Base-by-base conservation (phyloP, 1,140 invertebrate genomes). In the Pseudomyrmex sp. region DNA sequence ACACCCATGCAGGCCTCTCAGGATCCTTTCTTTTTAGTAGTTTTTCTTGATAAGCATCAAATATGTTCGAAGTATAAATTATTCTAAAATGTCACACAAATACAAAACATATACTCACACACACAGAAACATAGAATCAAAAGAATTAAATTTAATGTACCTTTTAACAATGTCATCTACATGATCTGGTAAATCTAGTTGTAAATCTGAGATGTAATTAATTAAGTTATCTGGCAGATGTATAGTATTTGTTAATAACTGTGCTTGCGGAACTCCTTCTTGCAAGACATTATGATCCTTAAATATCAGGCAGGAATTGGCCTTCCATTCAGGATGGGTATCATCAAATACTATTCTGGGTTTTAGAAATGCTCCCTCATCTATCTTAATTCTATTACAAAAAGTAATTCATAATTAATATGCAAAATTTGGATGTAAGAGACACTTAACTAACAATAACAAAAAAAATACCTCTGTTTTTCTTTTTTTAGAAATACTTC, bases 31-130 rank as follows among this genome's bases (percentile, higher is more conserved):
- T 93, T 93, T 96, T 97, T 10, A 97, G 97, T 63, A 98, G 92
- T 90, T 96, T 96, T 80, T 96, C 94, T 92, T 98, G 97, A 89
- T 97, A 95, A 52, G 97, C 96, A 94, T 98, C 97, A 95, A 97
- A 97, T 65, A 98, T 93, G 91, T 96, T 96, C 1, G 97, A 96
- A 74, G 95, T 95, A 83, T 96, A 92, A 73, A 98, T 96, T 12
- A 95, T 95, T 89, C 95, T 95, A 48, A 72, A 1, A 94, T 88
- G 35, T 20, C 59, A 70, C 65, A 2, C 46, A 72, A 48, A 10
- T 61, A 15, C 23, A 15, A 18, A 5, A 73, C 9, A 72, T 9
- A 4, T 82, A 26, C 2, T 44, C 44, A 23, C 20, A 23, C 20
- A 23, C 20, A 23, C 20, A 65, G n/a, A 65, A 15, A 20, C 20